Base-by-base conservation (phyloP, 1,140 invertebrate genomes). In the Ips typographus region DNA sequence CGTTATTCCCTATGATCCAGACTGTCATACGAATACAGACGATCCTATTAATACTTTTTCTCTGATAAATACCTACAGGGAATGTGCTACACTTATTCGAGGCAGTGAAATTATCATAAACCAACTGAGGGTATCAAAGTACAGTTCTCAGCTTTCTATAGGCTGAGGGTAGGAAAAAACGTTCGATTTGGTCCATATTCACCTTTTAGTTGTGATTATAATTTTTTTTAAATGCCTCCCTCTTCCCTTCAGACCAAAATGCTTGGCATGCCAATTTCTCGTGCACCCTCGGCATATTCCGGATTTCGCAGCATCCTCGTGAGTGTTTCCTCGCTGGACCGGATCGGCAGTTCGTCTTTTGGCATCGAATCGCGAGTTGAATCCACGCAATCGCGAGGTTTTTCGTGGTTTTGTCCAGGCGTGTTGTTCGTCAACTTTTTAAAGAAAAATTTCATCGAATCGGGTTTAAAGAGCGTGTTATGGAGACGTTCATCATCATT, bases 401-500 rank as follows among this genome's bases (percentile, higher is more conserved):
- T 51, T 38, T 62, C 60, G 5, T 62, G 43, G 40, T 51, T 47
- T 62, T 43, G 43, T 51, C 39, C 60, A 62, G 60, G 60, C 60
- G 60, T 62, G 60, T 62, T 62, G 5, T 38, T 22, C 51, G 43
- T 62, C 4, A 62, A 49, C 7, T 49, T 41, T 55, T 55, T n/a
- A 40, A 57, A 57, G 40, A 57, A 57, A 57, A 38, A 39, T 57
- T 49, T 2, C 1, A 49, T 49, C 3, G 44, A 2, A 49, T 49
- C 22, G 2, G 44, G 2, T 49, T 22, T 49, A 2, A 49, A 8
- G 22, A 3, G 7, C 44, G 6, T 49, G 22, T 49, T 49, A 85
- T 85, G 84, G 84, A 85, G 81, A 84, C 83, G 58, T 84, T 84
- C 59, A 75, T 85, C 49, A 82, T 85, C 59, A 77, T 85, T 58